Base-by-base conservation (phyloP, 2,888 invertebrate species). In the Catocala sponsa region DNA sequence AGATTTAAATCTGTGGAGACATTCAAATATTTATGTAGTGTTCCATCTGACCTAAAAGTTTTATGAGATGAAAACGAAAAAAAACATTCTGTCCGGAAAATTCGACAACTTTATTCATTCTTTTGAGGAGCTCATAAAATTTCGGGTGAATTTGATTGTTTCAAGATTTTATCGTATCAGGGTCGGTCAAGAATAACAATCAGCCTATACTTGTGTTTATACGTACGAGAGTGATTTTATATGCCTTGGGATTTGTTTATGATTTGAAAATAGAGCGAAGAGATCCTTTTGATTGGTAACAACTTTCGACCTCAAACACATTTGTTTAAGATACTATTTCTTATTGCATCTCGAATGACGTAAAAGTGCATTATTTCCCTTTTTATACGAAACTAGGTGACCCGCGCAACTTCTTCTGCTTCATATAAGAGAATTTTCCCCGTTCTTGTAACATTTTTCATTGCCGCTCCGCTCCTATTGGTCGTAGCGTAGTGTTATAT, bases 101-200 rank as follows among this genome's bases (percentile, higher is more conserved):
- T 71, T 71, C 47, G 63, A 63, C 68, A 70, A 77, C 71, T 76
- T 73, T 60, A 70, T 74, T 72, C 57, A 69, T 72, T 59, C 58
- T 63, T 38, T 70, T 59, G 49, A 46, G 51, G 41, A 41, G 38
- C 53, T 68, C 71, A 61, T 74, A 71, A 76, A 80, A 74, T 67
- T 76, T 72, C 51, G 61, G 41, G 55, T 55, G 65, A 79, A 80
- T 78, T 76, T 76, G 65, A 82, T 85, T 79, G 75, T 80, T 75
- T 72, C 55, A 71, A 68, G 68, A 65, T 62, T 58, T 67, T 52
- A 63, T 56, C 49, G 50, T 35, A 55, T 15, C 41, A n/a, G 53
- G 43, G 35, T 35, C 44, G 38, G 55, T 13, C 38, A 49, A 38
- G 32, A 52, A 41, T 2, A 13, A 38, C 35, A 9, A 9, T 38